A percentile compares a stretch with the other conserved stretches of the same genome.
These are phyloP conservation scores for Tortrix viridana DNA, from an alignment of 2,888 invertebrate genomes.

Conservation along the genomic window DNA sequence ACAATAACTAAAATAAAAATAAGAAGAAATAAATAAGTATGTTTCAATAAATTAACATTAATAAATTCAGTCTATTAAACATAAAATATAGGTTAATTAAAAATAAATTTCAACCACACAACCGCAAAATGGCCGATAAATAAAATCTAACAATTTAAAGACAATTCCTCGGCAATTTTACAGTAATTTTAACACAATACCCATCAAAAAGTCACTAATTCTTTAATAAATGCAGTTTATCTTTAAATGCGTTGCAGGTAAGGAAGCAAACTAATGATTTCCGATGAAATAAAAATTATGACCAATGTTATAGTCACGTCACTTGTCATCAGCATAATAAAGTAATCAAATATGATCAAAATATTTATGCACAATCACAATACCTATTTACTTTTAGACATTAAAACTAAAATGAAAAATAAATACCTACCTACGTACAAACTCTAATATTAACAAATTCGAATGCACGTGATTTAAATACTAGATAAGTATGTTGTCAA, in stretches of 20 bases:
- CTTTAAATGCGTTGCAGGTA: constrained; percentile 20
- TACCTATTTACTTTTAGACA: background rate
- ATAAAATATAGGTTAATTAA: constrained; percentile 39
- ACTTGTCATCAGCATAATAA: background rate
- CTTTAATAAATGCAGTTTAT: constrained; percentile 26
- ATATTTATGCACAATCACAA: background rate
- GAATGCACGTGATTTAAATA: too few species aligned
- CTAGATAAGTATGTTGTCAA: too few species aligned
- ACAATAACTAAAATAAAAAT: constrained; percentile 38
- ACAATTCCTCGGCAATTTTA: constrained; percentile 70
- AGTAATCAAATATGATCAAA: constrained; percentile 9
- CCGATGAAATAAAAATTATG: background rate
- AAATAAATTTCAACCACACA: constrained; percentile 32
- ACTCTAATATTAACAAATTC: too few species aligned
- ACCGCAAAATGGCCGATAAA: constrained; percentile 73
- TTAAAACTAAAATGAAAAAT: background rate
- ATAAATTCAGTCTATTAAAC: constrained; percentile 70
- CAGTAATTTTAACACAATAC: constrained; percentile 46
- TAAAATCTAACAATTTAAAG: constrained; percentile 38
- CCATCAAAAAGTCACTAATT: constrained; percentile 2
- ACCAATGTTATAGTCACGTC: background rate
- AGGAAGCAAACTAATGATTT: background rate
- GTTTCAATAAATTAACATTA: constrained; percentile 69
- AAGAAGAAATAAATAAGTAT: constrained; percentile 58
- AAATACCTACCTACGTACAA: background rate